Base-by-base conservation (phyloP, 2,797 vertebrate species). In the Rhynchotus rufescens region DNA sequence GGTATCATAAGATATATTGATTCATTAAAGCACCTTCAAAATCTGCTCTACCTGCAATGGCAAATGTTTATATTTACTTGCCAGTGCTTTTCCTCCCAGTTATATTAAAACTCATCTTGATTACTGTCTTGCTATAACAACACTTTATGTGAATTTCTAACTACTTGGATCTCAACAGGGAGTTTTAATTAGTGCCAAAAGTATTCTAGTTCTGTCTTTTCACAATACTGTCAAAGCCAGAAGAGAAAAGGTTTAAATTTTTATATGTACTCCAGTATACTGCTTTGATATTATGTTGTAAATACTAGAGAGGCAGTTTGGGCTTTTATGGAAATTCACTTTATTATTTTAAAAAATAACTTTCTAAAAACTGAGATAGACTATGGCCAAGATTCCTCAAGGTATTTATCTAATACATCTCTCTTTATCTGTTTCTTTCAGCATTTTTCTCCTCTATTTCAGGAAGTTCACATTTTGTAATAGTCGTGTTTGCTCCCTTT, bases 201-300 rank as follows among this genome's bases (percentile, higher is more conserved):
- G 62, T 78, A 83, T 78, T 88, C 32, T 4, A 9, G 93, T 92
- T 93, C 67, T 92, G 15, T 86, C 62, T 92, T 93, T 71, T 83
- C 67, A 80, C 84, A 87, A 38, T 83, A 45, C n/a, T 80, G 69
- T 73, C 88, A 85, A 10, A 38, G 86, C 69, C 42, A 90, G 62
- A 60, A 92, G 67, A 92, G 79, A 64, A 90, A 91, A 71, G 28
- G 26, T 85, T 96, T 93, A 93, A 90, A 94, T 92, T 94, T 93
- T 87, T 89, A 92, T 79, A 36, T 76, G 57, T 66, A 45, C 22
- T 88, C 54, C 60, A 86, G 30, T 66, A 66, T 64, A 78, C 6
- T 6, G 23, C n/a, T 91, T 92, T 94, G 79, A 89, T 94, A 38
- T 89, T 87, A 47, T 85, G 32, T 83, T 83, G 60, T 92, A 85